Conservation (phyloP, 2,113 vertebrate genomes). For the Tetrax tetrax region DNA sequence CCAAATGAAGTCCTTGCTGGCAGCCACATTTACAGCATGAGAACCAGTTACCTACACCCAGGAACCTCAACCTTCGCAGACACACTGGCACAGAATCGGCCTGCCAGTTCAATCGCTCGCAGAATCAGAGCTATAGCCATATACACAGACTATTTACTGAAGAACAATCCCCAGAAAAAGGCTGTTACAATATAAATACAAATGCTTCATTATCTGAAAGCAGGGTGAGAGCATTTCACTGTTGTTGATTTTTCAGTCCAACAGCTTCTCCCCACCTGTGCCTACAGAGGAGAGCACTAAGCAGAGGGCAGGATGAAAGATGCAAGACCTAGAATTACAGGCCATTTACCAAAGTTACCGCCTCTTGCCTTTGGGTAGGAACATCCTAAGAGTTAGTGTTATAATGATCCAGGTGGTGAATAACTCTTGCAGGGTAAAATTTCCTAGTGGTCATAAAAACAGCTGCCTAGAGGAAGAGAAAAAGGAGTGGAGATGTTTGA, state of each 20-base stretch:
- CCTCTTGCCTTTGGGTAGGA: constrained; percentile 48
- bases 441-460: background rate
- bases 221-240: background rate
- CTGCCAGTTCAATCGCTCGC: background rate
- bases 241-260: constrained; percentile 23
- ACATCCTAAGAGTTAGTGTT: constrained; percentile 30
- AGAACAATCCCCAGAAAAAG: background rate
- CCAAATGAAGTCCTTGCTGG: background rate
- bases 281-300: constrained; percentile 3
- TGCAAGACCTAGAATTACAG: constrained; percentile 64
- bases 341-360: constrained; percentile 45
- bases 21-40: background rate
- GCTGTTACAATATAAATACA: background rate
- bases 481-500: background rate
- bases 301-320: constrained; percentile 41
- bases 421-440: constrained; percentile 29
- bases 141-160: background rate
- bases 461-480: background rate
- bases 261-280: background rate
- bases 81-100: background rate
- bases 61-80: background rate
- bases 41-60: background rate
- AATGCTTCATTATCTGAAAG: background rate
- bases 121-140: background rate
- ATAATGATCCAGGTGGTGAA: constrained; percentile 65